phyloP scores from a whole-genome alignment of 35 echinoderm and acorn worm genomes.

The Ophiothrix spiculata region DNA sequence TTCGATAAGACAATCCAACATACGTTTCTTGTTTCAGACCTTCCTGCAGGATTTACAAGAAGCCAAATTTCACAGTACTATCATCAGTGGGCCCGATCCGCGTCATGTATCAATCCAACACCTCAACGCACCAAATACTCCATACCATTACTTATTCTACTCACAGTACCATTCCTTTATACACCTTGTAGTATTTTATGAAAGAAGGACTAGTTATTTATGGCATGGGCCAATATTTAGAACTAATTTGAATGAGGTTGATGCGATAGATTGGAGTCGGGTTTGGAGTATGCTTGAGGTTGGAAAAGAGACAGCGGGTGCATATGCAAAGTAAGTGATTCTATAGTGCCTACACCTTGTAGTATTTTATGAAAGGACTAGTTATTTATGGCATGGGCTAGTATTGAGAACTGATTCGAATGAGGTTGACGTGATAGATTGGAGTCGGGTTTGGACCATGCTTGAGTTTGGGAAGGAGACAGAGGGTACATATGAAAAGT shows the following conservation, averaged over 20 bases:
- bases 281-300: conserved; percentile 5
- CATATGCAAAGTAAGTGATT: conserved; percentile 80
- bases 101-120: conserved; percentile 22
- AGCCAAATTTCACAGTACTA: conserved; percentile 27
- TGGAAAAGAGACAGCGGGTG: conserved; percentile 47
- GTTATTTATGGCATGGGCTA: too few species aligned
- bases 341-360: too few species aligned
- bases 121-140: conserved; percentile 28
- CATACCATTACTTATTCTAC: conserved; percentile 71
- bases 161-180: conserved; percentile 42
- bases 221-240: conserved; percentile 53
- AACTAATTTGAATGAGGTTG: conserved; percentile 4
- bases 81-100: conserved; percentile 40
- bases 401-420: too few species aligned
- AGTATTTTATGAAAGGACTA: too few species aligned
- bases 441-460: too few species aligned
- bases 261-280: neutral
- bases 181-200: conserved; percentile 78
- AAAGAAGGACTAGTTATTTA: conserved; percentile 54
- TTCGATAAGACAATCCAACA: too few species aligned
- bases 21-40: conserved; percentile 46
- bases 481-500: too few species aligned
- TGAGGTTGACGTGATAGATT: too few species aligned
- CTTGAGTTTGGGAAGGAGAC: too few species aligned
- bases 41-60: conserved; percentile 32